Conservation (phyloP, 2,797 vertebrate species). For the Sebastes trivittatus region DNA sequence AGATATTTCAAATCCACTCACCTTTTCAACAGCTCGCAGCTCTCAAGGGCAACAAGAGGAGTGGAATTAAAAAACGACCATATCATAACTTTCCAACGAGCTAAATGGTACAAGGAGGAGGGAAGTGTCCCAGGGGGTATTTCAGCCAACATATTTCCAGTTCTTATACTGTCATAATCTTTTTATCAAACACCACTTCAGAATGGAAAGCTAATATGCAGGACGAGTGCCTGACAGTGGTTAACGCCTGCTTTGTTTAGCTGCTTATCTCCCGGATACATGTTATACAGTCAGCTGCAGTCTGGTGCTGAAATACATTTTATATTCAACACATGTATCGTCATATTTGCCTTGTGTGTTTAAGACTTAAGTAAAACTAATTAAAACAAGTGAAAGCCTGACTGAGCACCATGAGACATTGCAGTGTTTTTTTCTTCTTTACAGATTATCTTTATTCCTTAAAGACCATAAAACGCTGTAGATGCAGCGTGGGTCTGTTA, state of each 20-base stretch:
- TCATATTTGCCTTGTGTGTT: background rate
- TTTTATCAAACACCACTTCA: slow-evolving; percentile 34
- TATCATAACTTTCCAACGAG: slow-evolving; percentile 34
- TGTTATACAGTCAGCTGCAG: slow-evolving; percentile 11
- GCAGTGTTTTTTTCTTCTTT: slow-evolving; percentile 2
- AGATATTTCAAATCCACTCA: slow-evolving; percentile 39
- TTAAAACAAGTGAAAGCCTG: slow-evolving; percentile 6
- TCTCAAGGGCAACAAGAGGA: slow-evolving; percentile 47
- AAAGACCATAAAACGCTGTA: background rate
- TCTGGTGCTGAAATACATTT: background rate
- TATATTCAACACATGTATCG: background rate
- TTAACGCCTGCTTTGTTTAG: background rate
- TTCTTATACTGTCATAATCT: slow-evolving; percentile 12
- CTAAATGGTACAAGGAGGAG: slow-evolving; percentile 10
- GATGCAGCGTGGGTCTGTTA: slow-evolving; percentile 16
- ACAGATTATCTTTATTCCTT: slow-evolving; percentile 11
- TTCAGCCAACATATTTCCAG: slow-evolving; percentile 22
- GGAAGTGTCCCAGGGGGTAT: slow-evolving; percentile 7
- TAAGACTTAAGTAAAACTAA: slow-evolving; percentile 7
- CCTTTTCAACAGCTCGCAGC: slow-evolving; percentile 25
- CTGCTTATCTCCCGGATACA: slow-evolving; percentile 44
- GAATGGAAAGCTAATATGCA: slow-evolving; percentile 15
- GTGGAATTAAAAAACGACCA: slow-evolving; percentile 34
- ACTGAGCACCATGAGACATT: background rate
- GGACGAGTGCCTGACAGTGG: slow-evolving; percentile 4